Conservation (phyloP, 2,888 invertebrate genomes). For the Masnerella sp. region DNA sequence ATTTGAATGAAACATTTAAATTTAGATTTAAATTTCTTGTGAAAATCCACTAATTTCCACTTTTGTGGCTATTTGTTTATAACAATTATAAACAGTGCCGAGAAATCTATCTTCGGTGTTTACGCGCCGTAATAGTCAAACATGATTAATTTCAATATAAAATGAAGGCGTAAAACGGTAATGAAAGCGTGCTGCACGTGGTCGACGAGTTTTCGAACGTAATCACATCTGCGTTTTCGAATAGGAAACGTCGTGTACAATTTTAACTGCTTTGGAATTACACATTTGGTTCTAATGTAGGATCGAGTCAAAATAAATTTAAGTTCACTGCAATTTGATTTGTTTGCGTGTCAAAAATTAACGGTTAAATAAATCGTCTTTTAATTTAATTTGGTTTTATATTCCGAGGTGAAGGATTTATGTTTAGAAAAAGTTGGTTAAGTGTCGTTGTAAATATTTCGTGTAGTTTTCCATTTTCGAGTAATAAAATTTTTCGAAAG, state of each 20-base stretch:
- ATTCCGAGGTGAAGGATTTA: no score
- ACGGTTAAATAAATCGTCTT: conserved; percentile 5
- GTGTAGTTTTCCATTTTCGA: no score
- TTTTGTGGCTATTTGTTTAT: no score
- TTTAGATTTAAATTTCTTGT: no score
- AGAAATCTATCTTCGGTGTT: conserved; percentile 1
- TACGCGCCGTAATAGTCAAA: not conserved
- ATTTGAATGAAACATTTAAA: no score
- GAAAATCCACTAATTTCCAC: no score
- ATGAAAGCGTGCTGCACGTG: conserved; percentile 1
- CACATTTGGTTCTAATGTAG: not conserved
- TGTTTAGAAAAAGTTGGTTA: no score
- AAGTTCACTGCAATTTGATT: conserved; percentile 1
- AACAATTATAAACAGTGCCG: not conserved
- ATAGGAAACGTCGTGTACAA: not conserved
- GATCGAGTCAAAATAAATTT: conserved; percentile 8
- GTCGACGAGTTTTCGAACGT: conserved; percentile 1
- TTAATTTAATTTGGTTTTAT: not conserved
- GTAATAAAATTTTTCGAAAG: no score
- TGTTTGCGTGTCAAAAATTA: not conserved
- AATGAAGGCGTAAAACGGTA: conserved; percentile 5
- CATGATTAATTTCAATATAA: conserved; percentile 15
- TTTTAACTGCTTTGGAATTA: conserved; percentile 2
- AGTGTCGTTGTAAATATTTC: no score
- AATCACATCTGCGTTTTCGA: conserved; percentile 6